These are phyloP conservation scores for Podarcis siculus DNA, from an alignment of 2,797 vertebrate genomes.

Conservation along the genomic window DNA sequence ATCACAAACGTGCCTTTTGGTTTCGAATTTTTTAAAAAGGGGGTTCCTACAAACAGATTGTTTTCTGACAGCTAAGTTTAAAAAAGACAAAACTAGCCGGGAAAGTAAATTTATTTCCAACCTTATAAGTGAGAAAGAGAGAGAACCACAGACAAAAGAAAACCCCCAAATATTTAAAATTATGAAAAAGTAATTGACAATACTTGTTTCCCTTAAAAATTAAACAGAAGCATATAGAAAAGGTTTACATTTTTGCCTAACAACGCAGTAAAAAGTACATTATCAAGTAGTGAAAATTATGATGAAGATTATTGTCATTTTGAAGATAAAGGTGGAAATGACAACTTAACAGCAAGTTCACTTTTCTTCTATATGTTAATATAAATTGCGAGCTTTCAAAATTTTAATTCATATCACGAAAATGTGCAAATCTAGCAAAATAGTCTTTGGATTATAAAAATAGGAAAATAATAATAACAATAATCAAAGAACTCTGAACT, in stretches of 20 bases:
- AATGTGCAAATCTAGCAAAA: conserved; percentile 82
- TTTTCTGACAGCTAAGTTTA: conserved; percentile 53
- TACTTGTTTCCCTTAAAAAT: conserved; percentile 51
- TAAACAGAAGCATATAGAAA: conserved; percentile 72
- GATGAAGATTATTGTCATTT: conserved; percentile 51
- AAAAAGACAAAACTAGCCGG: conserved; percentile 75
- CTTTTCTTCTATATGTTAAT: conserved; percentile 49
- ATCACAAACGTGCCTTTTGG: too few species aligned
- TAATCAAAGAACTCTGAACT: conserved; percentile 61
- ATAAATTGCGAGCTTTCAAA: conserved; percentile 60
- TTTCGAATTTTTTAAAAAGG: too few species aligned
- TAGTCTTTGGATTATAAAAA: conserved; percentile 82
- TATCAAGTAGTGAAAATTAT: conserved; percentile 15
- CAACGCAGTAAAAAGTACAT: conserved; percentile 57
- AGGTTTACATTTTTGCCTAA: conserved; percentile 70
- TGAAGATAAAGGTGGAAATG: conserved; percentile 50
- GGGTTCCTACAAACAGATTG: too few species aligned
- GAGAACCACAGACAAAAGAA: conserved; percentile 69
- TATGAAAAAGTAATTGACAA: conserved; percentile 72
- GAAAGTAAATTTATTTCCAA: conserved; percentile 82
- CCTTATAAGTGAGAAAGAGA: conserved; percentile 62
- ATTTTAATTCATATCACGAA: conserved; percentile 74
- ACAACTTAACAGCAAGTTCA: conserved; percentile 50
- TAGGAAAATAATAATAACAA: conserved; percentile 65
- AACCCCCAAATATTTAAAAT: conserved; percentile 67